These are phyloP conservation scores for Notocelia uddmanniana DNA, from an alignment of 2,888 invertebrate genomes.

Conservation along the genomic window DNA sequence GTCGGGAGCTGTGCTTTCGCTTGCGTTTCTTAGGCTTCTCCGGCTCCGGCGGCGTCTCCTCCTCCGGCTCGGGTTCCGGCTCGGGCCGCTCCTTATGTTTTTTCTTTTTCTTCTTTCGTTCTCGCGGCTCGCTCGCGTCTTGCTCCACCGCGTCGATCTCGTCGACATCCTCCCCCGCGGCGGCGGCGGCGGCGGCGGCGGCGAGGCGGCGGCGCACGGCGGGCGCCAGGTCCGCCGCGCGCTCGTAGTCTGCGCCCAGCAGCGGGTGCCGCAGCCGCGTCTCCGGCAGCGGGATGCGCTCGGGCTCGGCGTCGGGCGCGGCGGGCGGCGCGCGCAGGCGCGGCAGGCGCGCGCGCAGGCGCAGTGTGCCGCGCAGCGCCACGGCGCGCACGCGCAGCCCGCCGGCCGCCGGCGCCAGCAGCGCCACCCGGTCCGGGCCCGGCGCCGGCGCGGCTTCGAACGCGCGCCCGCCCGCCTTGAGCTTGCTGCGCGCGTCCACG, in stretches of 20 bases:
- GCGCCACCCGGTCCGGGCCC: conserved; percentile 2
- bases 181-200: neutral
- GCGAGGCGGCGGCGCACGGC: conserved; percentile 32
- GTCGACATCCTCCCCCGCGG: neutral
- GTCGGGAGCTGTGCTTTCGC: neutral
- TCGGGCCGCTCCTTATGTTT: conserved; percentile 3
- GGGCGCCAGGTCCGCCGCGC: conserved; percentile 9
- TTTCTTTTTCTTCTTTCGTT: conserved; percentile 21
- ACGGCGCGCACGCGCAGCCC: conserved; percentile 31
- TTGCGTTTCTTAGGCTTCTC: neutral
- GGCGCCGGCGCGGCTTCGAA: conserved; percentile 35
- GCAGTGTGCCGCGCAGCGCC: conserved; percentile 6
- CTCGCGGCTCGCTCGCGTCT: neutral
- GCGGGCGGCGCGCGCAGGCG: conserved; percentile 5
- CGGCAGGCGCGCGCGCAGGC: conserved; percentile 13
- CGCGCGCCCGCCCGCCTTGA: conserved; percentile 15
- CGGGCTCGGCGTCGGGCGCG: neutral
- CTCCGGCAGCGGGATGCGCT: conserved; percentile 25
- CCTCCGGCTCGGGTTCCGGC: conserved; percentile 11
- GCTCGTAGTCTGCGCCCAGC: conserved; percentile 46
- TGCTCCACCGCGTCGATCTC: neutral
- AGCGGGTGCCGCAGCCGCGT: conserved; percentile 46
- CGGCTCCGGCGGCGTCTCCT: neutral
- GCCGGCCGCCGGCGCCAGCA: conserved; percentile 19
- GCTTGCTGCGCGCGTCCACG: conserved; percentile 18